Percentiles rank a stretch among this genome's conserved stretches.
phyloP scores from a whole-genome alignment of 2,113 vertebrate species.

The Proterorhinus semilunaris region DNA sequence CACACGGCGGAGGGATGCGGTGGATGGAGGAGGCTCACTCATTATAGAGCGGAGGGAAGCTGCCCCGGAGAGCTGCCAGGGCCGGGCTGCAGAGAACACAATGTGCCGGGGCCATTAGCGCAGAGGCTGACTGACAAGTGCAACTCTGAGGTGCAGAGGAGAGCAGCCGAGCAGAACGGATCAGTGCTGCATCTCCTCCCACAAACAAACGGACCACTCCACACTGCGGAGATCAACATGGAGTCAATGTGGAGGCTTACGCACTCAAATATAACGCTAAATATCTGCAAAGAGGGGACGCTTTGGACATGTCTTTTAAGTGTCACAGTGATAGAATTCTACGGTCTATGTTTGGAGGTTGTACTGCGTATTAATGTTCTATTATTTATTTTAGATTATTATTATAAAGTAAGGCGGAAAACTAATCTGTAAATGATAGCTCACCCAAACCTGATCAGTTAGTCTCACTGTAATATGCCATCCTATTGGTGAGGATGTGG shows the following conservation, averaged over 20 bases:
- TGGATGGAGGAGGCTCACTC: conserved; percentile 30
- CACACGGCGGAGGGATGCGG: conserved; percentile 10
- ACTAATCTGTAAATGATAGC: no score
- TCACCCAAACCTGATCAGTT: no score
- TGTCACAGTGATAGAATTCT: no score
- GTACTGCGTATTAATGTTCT: no score
- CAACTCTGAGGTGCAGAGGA: conserved; percentile 12
- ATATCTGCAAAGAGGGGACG: no score
- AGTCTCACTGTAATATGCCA: no score
- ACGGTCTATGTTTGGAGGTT: no score
- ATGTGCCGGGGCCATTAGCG: conserved; percentile 36
- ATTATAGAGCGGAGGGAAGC: conserved; percentile 40
- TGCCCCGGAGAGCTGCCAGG: conserved; percentile 7
- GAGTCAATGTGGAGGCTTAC: not conserved
- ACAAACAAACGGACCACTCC: not conserved
- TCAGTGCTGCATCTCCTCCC: not conserved
- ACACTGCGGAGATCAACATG: conserved; percentile 11
- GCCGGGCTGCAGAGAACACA: conserved; percentile 23
- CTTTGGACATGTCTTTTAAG: no score
- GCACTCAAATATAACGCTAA: not conserved
- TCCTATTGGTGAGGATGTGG: no score
- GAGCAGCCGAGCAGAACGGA: conserved; percentile 27
- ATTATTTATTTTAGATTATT: no score
- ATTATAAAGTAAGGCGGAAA: no score
- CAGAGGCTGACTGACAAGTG: conserved; percentile 14